Percentiles rank a stretch among this genome's conserved stretches.
Evolutionary conservation across 2,113 vertebrate species (phyloP).

Genomic region (Menura novaehollandiae): DNA sequence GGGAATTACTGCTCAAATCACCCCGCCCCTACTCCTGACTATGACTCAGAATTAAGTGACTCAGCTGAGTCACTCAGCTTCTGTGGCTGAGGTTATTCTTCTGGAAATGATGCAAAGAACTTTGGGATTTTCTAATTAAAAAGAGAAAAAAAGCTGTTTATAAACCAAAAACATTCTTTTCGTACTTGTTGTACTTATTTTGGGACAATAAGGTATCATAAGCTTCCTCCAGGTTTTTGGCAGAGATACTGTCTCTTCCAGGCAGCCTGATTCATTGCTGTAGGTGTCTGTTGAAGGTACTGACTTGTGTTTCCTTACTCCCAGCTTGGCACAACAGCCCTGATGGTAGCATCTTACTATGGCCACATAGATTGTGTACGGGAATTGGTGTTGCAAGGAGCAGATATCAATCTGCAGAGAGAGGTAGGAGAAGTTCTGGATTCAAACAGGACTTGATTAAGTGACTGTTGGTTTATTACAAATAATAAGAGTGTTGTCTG

Average conservation of each 20-base stretch:
- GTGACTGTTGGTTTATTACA: background rate
- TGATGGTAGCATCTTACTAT: conserved; percentile 94
- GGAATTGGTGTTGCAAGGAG: conserved; percentile 93
- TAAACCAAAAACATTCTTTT: background rate
- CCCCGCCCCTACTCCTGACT: background rate
- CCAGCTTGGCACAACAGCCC: conserved; percentile 89
- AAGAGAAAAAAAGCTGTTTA: background rate
- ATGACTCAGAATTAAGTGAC: conserved; percentile 17
- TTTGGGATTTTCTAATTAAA: background rate
- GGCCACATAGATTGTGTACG: conserved; percentile 86
- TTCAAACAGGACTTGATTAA: background rate
- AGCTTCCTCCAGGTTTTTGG: background rate
- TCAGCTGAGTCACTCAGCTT: background rate
- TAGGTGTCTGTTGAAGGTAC: background rate
- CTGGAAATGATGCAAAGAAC: background rate
- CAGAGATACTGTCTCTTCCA: background rate
- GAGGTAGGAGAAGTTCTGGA: conserved; percentile 78
- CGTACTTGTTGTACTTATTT: background rate
- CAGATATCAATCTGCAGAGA: conserved; percentile 95
- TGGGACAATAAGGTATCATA: background rate
- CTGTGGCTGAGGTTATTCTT: background rate
- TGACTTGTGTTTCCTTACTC: conserved; percentile 56
- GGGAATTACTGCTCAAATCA: background rate
- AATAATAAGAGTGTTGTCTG: background rate
- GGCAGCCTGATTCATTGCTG: background rate